Conservation (phyloP, 2,888 invertebrate species). For the Celastrina argiolus region DNA sequence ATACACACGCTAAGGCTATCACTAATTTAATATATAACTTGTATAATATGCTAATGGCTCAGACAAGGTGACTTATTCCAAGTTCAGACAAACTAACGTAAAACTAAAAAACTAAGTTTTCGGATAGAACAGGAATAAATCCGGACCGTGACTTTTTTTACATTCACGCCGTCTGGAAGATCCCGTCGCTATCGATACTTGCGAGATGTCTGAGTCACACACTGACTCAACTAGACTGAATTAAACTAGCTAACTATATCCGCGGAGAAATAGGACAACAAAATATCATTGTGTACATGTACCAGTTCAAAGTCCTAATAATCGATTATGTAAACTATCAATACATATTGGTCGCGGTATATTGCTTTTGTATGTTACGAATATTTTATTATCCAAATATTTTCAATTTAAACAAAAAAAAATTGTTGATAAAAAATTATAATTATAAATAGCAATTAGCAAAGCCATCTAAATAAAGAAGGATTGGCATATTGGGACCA, state of each 20-base stretch:
- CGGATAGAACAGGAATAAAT: conserved; percentile 30
- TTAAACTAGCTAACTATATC: conserved; percentile 40
- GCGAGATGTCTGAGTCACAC: conserved; percentile 37
- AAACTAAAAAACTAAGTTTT: conserved; percentile 21
- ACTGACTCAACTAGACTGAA: conserved; percentile 45
- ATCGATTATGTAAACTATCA: neutral
- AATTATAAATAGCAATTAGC: no score
- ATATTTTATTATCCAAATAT: neutral
- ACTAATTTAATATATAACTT: no score
- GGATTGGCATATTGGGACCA: no score
- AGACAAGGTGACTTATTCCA: no score
- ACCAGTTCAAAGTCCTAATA: conserved; percentile 9
- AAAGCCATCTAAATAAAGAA: no score
- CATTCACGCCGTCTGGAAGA: conserved; percentile 40
- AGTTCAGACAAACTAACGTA: neutral
- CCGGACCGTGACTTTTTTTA: conserved; percentile 36
- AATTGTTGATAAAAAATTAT: no score
- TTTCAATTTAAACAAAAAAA: no score
- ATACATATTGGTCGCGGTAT: neutral
- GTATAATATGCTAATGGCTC: no score
- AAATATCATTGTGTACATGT: conserved; percentile 15
- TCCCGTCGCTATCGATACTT: conserved; percentile 35
- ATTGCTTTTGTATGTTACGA: neutral
- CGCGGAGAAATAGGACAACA: conserved; percentile 29
- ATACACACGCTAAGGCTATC: no score